These are phyloP conservation scores for Phrynosoma platyrhinos DNA, from an alignment of 2,113 vertebrate species.

Conservation along the genomic window DNA sequence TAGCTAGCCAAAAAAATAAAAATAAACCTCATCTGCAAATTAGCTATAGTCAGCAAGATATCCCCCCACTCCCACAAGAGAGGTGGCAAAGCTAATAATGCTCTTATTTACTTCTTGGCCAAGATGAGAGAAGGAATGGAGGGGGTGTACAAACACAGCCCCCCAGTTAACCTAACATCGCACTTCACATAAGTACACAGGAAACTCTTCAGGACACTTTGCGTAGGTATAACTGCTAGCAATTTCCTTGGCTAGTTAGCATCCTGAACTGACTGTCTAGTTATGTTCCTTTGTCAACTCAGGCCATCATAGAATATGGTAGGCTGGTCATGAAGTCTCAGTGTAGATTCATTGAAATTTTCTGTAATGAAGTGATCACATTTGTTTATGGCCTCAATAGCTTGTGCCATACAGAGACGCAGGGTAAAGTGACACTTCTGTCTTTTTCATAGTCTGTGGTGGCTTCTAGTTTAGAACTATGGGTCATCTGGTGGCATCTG, in stretches of 20 bases:
- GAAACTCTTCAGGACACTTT: conserved; percentile 4
- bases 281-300: background rate
- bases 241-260: conserved; percentile 1
- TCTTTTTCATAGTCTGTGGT: too few species aligned
- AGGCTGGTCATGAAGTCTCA: too few species aligned
- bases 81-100: conserved; percentile 6
- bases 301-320: background rate
- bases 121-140: conserved; percentile 7
- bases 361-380: background rate
- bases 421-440: background rate
- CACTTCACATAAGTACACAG: background rate
- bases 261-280: background rate
- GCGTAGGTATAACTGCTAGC: background rate
- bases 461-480: too few species aligned
- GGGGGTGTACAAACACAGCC: conserved; percentile 10
- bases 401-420: background rate
- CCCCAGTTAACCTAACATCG: background rate
- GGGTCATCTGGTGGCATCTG: too few species aligned
- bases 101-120: conserved; percentile 15
- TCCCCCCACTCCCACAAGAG: background rate
- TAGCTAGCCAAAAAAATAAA: background rate
- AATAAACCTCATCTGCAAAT: conserved; percentile 10
- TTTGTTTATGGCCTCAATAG: background rate
- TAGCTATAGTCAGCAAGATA: conserved; percentile 21
- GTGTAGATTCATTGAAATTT: too few species aligned